Conservation (phyloP, 2,888 invertebrate species). For the Oscheius onirici region DNA sequence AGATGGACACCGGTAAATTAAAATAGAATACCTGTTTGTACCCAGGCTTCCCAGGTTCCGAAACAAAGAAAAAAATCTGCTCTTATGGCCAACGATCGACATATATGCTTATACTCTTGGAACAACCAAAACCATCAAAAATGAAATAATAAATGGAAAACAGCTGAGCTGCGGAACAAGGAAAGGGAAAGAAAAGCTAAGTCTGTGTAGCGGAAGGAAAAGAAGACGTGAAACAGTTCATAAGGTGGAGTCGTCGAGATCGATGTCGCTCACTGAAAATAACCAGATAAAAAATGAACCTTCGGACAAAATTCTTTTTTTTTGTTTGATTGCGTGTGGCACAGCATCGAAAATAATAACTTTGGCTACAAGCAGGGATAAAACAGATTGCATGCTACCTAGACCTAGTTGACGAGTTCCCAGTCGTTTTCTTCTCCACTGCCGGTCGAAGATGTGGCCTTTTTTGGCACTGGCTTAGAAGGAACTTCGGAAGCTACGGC, state of each 20-base stretch:
- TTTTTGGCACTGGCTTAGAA: background rate
- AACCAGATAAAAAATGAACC: background rate
- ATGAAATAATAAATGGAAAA: background rate
- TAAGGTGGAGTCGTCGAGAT: background rate
- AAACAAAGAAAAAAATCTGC: no score
- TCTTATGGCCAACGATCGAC: no score
- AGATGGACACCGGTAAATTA: conserved; percentile 7
- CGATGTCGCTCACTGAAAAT: conserved; percentile 11
- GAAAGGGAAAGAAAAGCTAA: background rate
- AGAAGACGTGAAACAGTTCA: background rate
- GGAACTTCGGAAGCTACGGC: background rate
- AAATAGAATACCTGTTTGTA: conserved; percentile 13
- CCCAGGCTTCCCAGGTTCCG: conserved; percentile 1
- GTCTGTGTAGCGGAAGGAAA: background rate
- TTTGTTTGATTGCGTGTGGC: background rate
- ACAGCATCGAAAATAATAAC: background rate
- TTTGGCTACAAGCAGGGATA: conserved; percentile 6
- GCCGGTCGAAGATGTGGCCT: background rate
- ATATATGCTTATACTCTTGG: background rate
- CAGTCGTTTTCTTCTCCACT: conserved; percentile 11
- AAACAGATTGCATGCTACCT: conserved; percentile 26
- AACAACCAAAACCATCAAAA: conserved; percentile 3
- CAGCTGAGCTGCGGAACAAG: background rate
- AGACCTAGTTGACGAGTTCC: conserved; percentile 15
- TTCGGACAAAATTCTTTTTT: background rate